Evolutionary conservation across 1,140 invertebrate species (phyloP).

Genomic region (Cepaea nemoralis): DNA sequence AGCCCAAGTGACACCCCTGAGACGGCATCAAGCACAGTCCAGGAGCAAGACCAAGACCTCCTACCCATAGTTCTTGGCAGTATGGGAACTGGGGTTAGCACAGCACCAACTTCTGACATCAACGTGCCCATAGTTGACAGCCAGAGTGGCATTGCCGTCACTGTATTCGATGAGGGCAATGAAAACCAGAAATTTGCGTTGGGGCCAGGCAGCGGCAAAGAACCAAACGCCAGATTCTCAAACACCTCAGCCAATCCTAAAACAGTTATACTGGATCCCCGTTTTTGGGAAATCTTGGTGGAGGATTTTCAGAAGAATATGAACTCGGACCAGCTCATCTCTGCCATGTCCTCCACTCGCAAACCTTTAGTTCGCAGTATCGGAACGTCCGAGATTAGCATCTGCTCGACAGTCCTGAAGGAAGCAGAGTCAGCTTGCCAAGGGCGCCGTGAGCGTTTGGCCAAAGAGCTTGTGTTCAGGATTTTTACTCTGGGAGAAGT

Average conservation of each 20-base stretch:
- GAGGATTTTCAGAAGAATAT: constrained; percentile 51
- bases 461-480: constrained; percentile 47
- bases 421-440: constrained; percentile 47
- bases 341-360: constrained; percentile 41
- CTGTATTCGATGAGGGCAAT: constrained; percentile 43
- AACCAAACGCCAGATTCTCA: constrained; percentile 43
- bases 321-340: constrained; percentile 47
- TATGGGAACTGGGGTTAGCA: not conserved
- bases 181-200: constrained; percentile 43
- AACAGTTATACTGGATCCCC: constrained; percentile 46
- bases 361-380: constrained; percentile 45
- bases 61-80: constrained; percentile 23
- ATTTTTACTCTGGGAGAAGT: constrained; percentile 48
- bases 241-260: constrained; percentile 43
- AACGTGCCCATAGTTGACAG: constrained; percentile 41
- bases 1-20: constrained; percentile 37
- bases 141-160: constrained; percentile 46
- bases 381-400: constrained; percentile 46
- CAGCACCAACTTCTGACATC: constrained; percentile 24
- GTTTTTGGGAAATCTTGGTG: constrained; percentile 49
- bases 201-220: constrained; percentile 46
- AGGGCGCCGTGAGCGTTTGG: constrained; percentile 43
- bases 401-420: constrained; percentile 47
- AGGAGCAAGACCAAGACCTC: constrained; percentile 43
- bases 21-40: constrained; percentile 44